phyloP scores from a whole-genome alignment of 64 coral and sea anemone genomes.

The Anthopleura sola region DNA sequence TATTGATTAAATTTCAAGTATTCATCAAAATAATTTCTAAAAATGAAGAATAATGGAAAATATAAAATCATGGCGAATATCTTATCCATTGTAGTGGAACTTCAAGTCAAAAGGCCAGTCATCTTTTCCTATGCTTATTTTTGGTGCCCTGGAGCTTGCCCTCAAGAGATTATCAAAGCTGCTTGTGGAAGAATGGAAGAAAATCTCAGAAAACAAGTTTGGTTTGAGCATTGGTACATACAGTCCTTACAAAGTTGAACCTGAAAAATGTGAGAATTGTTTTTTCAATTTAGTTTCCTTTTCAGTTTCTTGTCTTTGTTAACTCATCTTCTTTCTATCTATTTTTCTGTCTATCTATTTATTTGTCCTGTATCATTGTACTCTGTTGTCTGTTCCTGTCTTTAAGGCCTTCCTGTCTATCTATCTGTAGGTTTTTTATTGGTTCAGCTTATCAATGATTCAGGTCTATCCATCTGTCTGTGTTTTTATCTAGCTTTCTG shows the following conservation, averaged over 20 bases:
- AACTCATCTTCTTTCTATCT: not conserved
- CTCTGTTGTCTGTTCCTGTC: no score
- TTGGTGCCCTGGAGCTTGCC: slow-evolving; percentile 51
- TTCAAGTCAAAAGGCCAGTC: slow-evolving; percentile 28
- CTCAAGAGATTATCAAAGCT: slow-evolving; percentile 58
- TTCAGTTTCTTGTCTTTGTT: not conserved
- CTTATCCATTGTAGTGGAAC: slow-evolving; percentile 64
- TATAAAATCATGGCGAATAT: not conserved
- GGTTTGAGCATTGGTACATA: slow-evolving; percentile 70
- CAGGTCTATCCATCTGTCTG: no score
- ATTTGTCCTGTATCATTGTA: no score
- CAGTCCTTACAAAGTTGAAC: slow-evolving; percentile 62
- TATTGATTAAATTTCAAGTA: no score
- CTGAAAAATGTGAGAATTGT: slow-evolving; percentile 64
- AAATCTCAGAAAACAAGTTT: not conserved
- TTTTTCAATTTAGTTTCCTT: not conserved
- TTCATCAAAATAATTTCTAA: no score
- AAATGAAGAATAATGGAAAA: not conserved
- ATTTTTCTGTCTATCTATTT: not conserved
- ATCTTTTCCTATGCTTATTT: slow-evolving; percentile 40
- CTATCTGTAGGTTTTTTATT: no score
- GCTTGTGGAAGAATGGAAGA: slow-evolving; percentile 25
- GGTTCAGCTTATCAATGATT: no score
- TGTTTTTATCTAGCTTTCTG: no score
- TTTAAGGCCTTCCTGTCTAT: no score